These are phyloP conservation scores for Liolophura sinensis DNA, from an alignment of 1,140 invertebrate genomes.

Conservation along the genomic window DNA sequence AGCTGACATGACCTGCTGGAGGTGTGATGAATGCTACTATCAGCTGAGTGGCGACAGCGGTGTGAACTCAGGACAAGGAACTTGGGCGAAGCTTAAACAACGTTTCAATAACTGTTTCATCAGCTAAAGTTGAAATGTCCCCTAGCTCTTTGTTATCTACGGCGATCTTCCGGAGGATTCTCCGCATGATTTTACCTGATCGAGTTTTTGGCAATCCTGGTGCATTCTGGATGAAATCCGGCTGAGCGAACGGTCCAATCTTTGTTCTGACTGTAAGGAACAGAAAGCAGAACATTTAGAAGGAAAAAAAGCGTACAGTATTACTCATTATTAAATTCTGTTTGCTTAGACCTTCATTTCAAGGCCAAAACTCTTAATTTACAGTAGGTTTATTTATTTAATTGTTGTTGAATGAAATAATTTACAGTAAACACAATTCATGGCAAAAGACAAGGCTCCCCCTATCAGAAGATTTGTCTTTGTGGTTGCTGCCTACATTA, in stretches of 20 bases:
- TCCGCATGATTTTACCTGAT: conserved; percentile 97
- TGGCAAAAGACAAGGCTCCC: no score
- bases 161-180: conserved; percentile 92
- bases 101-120: conserved; percentile 74
- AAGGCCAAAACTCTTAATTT: no score
- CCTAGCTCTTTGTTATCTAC: conserved; percentile 79
- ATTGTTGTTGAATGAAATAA: no score
- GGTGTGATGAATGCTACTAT: background rate
- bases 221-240: conserved; percentile 88
- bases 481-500: no score
- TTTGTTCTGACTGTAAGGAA: conserved; percentile 75
- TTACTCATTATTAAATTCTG: no score
- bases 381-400: no score
- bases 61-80: conserved; percentile 7
- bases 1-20: background rate
- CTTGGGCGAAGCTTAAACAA: conserved; percentile 45
- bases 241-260: conserved; percentile 95
- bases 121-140: conserved; percentile 89
- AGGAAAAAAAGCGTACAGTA: conserved; percentile 15
- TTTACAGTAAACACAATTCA: no score
- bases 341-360: no score
- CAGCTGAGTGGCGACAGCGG: background rate
- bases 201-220: conserved; percentile 93
- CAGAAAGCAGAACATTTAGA: conserved; percentile 4
- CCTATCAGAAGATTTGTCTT: no score